Percentiles rank a stretch among this genome's conserved stretches.
Evolutionary conservation across 2,113 vertebrate genomes (phyloP).

Genomic region (Aythya baeri): DNA sequence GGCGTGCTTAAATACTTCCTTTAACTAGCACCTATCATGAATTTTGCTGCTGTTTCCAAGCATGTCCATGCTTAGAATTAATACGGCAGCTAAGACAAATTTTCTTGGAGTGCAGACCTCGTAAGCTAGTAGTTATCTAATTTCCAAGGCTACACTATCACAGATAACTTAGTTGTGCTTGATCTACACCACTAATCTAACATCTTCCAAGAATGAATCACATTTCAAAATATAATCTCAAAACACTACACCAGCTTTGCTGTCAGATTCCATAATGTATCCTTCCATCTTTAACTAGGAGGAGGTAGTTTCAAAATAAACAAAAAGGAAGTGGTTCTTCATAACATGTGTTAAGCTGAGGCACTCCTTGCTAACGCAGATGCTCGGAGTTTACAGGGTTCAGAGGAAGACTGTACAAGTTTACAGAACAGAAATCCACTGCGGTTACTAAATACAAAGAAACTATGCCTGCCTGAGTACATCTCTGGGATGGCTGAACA

Average conservation of each 20-base stretch:
- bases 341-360: not conserved
- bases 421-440: not conserved
- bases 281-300: not conserved
- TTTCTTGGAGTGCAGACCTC: not conserved
- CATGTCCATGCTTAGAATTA: not conserved
- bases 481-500: not conserved
- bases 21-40: not conserved
- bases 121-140: not conserved
- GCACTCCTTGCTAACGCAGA: not conserved
- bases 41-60: not conserved
- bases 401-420: not conserved
- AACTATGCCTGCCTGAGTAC: not conserved
- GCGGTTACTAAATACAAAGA: not conserved
- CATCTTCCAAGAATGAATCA: not conserved
- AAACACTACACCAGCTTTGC: not conserved
- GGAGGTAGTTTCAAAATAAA: not conserved
- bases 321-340: not conserved
- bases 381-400: not conserved
- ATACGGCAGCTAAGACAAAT: not conserved
- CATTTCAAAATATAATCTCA: not conserved
- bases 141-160: not conserved
- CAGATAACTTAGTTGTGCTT: not conserved
- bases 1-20: not conserved
- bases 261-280: not conserved
- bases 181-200: not conserved